Conservation (phyloP, 2,797 vertebrate genomes). For the Emys orbicularis region DNA sequence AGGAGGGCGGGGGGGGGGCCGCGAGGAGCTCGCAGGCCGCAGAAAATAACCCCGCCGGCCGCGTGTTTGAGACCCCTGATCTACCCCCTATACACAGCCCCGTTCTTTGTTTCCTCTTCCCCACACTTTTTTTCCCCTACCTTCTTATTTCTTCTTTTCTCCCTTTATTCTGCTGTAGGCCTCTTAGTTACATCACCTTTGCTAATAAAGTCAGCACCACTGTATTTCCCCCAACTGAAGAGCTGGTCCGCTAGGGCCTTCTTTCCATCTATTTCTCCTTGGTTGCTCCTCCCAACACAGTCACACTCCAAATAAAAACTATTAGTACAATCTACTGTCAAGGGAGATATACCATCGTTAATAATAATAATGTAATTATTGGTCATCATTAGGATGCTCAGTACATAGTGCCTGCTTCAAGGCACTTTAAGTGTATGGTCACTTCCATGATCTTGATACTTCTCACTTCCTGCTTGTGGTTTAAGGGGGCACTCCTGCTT, state of each 20-base stretch:
- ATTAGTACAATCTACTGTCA: neutral
- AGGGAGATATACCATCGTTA: neutral
- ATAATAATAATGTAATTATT: neutral
- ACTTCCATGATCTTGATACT: neutral
- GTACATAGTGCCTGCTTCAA: neutral
- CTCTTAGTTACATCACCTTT: neutral
- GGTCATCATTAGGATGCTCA: neutral
- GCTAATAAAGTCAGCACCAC: neutral
- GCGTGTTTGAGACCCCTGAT: neutral
- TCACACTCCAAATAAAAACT: neutral
- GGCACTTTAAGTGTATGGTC: neutral
- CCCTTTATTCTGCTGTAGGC: neutral
- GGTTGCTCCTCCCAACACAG: neutral
- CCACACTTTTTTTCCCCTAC: fast-evolving
- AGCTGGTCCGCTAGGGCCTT: neutral
- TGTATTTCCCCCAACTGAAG: neutral
- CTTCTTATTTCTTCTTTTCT: fast-evolving
- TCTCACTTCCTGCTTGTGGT: neutral
- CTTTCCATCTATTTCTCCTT: neutral
- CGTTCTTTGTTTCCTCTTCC: neutral
- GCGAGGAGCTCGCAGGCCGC: too few relatives aligned
- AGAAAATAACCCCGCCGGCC: too few relatives aligned
- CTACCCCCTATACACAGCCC: neutral
- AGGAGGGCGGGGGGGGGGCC: too few relatives aligned
- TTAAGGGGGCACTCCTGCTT: neutral